These are phyloP conservation scores for Gallinago undulata DNA, from an alignment of 2,113 vertebrate genomes.

Conservation along the genomic window DNA sequence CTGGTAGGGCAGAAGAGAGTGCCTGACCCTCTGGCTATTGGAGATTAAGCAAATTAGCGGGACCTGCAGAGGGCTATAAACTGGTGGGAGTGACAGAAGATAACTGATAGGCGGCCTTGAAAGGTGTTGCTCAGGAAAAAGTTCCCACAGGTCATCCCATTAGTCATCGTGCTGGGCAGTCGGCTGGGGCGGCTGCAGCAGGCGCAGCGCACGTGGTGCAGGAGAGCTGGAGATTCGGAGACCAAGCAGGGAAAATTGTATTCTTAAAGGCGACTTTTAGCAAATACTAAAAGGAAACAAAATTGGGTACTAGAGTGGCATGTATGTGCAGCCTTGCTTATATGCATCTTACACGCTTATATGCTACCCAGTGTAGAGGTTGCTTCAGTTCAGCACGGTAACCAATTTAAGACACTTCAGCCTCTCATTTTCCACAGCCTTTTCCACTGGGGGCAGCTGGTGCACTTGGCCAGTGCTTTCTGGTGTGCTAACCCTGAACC, in stretches of 20 bases:
- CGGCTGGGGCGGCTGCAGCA: neutral
- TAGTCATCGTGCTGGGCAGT: neutral
- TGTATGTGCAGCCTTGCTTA: neutral
- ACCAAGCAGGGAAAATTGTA: no score
- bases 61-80: neutral
- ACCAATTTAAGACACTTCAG: neutral
- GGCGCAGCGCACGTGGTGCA: fast-evolving
- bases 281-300: neutral
- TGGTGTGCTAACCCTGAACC: neutral
- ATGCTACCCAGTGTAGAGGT: neutral
- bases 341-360: neutral
- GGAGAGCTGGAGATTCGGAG: neutral
- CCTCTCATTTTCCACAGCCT: neutral
- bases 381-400: neutral
- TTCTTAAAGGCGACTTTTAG: neutral
- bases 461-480: neutral
- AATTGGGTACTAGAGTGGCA: fast-evolving
- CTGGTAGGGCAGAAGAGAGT: neutral
- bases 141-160: neutral
- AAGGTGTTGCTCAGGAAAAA: neutral
- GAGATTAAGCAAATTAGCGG: neutral
- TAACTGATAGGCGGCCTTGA: neutral
- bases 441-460: fast-evolving
- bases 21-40: neutral
- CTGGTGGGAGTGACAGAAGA: neutral